Conservation (phyloP, 2,888 invertebrate species). For the Apeira syringaria region DNA sequence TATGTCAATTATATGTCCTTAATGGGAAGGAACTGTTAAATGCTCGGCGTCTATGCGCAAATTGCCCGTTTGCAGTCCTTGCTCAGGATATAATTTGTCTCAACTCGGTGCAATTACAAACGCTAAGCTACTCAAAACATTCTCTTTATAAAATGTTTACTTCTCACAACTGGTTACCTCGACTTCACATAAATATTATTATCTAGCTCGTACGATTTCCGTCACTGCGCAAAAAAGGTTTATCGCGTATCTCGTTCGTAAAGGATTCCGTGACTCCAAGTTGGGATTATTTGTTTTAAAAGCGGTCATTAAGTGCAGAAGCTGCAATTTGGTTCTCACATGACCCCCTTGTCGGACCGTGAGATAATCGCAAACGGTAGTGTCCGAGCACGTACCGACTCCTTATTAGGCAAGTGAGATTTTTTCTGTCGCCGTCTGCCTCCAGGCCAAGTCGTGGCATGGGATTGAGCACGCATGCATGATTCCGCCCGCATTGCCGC, state of each 20-base stretch:
- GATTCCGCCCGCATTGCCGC: constrained; percentile 44
- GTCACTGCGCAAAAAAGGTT: constrained; percentile 43
- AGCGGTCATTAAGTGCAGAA: constrained; percentile 57
- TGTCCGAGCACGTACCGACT: constrained; percentile 70
- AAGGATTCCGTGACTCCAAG: constrained; percentile 59
- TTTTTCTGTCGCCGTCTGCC: constrained; percentile 55
- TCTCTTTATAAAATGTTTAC: constrained; percentile 43
- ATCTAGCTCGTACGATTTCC: constrained; percentile 46
- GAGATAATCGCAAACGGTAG: constrained; percentile 78
- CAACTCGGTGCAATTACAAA: constrained; percentile 45
- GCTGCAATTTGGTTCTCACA: constrained; percentile 67
- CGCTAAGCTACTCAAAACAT: constrained; percentile 46
- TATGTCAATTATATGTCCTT: constrained; percentile 52
- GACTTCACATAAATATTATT: constrained; percentile 47
- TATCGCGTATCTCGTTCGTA: constrained; percentile 53
- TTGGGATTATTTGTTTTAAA: constrained; percentile 55
- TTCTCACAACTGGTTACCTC: constrained; percentile 45
- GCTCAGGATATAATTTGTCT: constrained; percentile 52
- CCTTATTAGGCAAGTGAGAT: constrained; percentile 71
- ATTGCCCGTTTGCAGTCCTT: constrained; percentile 47
- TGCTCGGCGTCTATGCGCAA: constrained; percentile 42
- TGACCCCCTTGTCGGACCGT: constrained; percentile 75
- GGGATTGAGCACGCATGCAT: constrained; percentile 60
- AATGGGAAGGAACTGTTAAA: constrained; percentile 40
- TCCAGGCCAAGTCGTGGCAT: constrained; percentile 41